Evolutionary conservation across 2,888 invertebrate genomes (phyloP), one percentile per base, ranked within the genome.

Genomic region (Pyrocoelia pectoralis): DNA sequence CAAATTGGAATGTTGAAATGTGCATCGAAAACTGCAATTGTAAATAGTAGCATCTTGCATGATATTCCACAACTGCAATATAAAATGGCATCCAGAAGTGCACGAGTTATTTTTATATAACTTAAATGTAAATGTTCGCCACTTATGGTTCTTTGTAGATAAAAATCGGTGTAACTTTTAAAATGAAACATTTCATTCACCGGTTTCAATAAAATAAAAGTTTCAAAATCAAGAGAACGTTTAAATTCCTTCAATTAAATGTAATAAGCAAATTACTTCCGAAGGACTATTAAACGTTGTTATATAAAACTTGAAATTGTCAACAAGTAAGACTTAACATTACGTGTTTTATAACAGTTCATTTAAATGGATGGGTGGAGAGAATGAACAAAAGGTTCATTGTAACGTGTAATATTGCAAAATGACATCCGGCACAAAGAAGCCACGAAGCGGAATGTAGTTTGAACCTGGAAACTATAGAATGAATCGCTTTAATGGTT

Each of bases 341-440:
- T 54, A 55, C 58, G 63, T 59, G 63, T 58, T 63, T 52, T 51
- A 55, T 29, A 55, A 54, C 59, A 63, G 58, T 43, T 55, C 58
- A 61, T 63, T 63, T 63, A 63, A 55, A 63, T 63, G 33, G 63
- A 49, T 57, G 58, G 46, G 49, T 59, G 43, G 51, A 43, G 41
- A 51, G 58, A 63, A 57, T 59, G 63, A 65, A 65, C 65, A 65
- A 60, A 60, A 59, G 65, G 56, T 65, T 53, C 65, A 65, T 41
- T 60, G 60, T 65, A 65, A 60, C 56, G 65, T 60, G 60, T 60
- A 65, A 65, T 60, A 60, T 60, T 60, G 65, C 56, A 65, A 65
- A 65, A 65, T 60, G 60, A 65, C 65, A 60, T 65, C 65, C 65
- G 65, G 56, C 56, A 63, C 58, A 58, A 63, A 54, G 62, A 57